Evolutionary conservation across 2,888 invertebrate species (phyloP), one percentile per base, ranked within the genome.

Genomic region (Drosophila mulleri): DNA sequence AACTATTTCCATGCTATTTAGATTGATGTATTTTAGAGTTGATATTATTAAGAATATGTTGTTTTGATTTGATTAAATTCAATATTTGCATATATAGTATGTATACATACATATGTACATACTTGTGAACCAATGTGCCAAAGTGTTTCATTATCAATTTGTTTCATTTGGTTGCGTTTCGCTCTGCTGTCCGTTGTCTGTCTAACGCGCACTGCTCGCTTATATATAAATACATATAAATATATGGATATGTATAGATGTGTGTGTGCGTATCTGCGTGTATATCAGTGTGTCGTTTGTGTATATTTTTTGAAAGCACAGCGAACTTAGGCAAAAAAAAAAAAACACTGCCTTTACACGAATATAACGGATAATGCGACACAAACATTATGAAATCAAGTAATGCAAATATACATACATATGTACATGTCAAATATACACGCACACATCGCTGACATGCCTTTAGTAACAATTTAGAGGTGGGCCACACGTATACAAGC

Each of bases 111-210:
- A 23, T 26, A 23, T 20, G 18, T 29, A 14, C 12, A 29, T 29
- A 8, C n/a, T 29, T 56, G 18, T 18, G 44, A 39, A 42, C 70
- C 80, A 82, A 70, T 72, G 80, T 84, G 64, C 57, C 59, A 42
- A 54, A 67, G 64, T 88, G 82, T 83, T 83, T 68, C 83, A 88
- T 64, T 82, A 82, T 82, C 88, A 82, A 70, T 72, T 68, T 63
- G 85, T 87, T 82, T 75, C 85, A 59, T 61, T 56, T 68, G 48
- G 61, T 50, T 57, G 63, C 75, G 47, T 52, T 79, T 60, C 60
- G 37, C 67, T 58, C 61, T 66, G 52, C 41, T 68, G 65, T 72
- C 67, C 68, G 57, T 58, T 74, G 69, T 78, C 73, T 83, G 59
- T 72, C 83, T 88, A 83, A 83, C 82, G 79, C 82, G 78, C 62